Evolutionary conservation across 1,140 invertebrate species (phyloP), one percentile per base, ranked within the genome.

Genomic region (Drosophila nasuta): DNA sequence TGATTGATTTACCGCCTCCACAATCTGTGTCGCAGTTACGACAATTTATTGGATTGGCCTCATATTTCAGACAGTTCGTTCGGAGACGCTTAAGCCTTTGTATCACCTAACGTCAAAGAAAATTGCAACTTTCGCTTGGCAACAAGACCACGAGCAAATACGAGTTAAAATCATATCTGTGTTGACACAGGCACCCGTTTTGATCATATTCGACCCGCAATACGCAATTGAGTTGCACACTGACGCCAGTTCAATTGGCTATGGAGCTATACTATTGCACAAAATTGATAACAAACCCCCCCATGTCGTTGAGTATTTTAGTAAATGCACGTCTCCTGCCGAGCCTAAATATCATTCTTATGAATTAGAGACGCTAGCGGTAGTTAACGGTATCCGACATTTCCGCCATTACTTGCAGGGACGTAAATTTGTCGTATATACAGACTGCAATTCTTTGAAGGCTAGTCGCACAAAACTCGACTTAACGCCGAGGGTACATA

Each of bases 351-450:
- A 91, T 45, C 90, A 91, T 54, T 83, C 77, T 2, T 93, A 92
- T 33, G 87, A 92, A 62, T 45, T 90, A n/a, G 91, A 92, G 48
- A 91, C 89, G 3, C 35, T 91, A n/a, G 91, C 86, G 0, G 81
- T 92, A 0, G 75, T 92, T 1, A 83, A 87, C 13, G 63, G 78
- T 1, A 35, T 92, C 0, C 85, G 83, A 41, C 82, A 92, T 74
- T 93, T 93, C 72, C 66, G 63, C 5, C 79, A 87, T n/a, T 92
- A 92, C 64, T 54, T 93, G 5, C 73, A 85, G 33, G 90, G 81
- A 33, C 59, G 15, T 7, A 51, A 28, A 25, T 58, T 58, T 58
- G 56, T 58, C 15, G 7, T 58, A 35, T 41, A 43, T 17, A 58
- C 33, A 33, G 33, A 8, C 6, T 33, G 33, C 33, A 33, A 33